phyloP scores from a whole-genome alignment of 2,797 vertebrate genomes.

The Spheniscus humboldti region DNA sequence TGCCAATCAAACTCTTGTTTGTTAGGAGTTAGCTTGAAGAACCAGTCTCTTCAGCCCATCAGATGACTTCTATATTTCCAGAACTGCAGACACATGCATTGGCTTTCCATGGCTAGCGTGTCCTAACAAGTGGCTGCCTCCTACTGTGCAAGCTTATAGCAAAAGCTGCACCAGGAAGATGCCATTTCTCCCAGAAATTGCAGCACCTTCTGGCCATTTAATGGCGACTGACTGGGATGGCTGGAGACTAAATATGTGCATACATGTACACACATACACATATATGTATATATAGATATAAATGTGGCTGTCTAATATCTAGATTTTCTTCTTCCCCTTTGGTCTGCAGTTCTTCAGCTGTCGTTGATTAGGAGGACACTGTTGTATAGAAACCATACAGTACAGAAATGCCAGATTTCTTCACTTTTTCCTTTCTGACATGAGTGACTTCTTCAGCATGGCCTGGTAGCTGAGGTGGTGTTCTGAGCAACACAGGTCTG shows the following conservation, averaged over 20 bases:
- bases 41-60: background rate
- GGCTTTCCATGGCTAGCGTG: background rate
- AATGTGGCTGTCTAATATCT: background rate
- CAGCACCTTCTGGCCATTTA: background rate
- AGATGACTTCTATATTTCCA: background rate
- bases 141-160: background rate
- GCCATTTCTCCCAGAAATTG: background rate
- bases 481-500: background rate
- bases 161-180: background rate
- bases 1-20: background rate
- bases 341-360: background rate
- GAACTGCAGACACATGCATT: rapidly evolving
- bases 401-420: background rate
- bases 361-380: background rate
- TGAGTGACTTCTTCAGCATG: background rate
- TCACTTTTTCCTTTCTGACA: background rate
- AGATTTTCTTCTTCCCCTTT: background rate
- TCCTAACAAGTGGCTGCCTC: background rate
- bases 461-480: background rate
- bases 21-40: background rate
- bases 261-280: background rate
- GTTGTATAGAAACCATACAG: background rate
- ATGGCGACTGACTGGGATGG: background rate
- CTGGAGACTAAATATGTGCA: background rate
- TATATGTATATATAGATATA: background rate